phyloP scores from a whole-genome alignment of 2,888 invertebrate genomes.

The Xestoiulus laeticollis region DNA sequence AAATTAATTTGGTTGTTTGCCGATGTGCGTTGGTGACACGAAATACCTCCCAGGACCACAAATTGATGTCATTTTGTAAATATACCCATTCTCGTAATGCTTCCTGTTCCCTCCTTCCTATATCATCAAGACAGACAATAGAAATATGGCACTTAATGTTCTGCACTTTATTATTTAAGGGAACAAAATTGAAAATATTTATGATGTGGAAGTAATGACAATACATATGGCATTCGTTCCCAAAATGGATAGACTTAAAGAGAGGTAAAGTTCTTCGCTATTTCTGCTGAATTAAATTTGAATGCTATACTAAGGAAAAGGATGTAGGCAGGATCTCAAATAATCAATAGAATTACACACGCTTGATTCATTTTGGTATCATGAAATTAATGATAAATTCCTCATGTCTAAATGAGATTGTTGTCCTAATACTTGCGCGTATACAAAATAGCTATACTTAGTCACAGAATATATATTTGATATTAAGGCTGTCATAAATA shows the following conservation, averaged over 20 bases:
- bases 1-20: conserved; percentile 11
- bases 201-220: neutral
- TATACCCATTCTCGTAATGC: neutral
- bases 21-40: neutral
- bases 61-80: neutral
- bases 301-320: neutral
- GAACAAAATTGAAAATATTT: neutral
- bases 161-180: neutral
- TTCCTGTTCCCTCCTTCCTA: neutral
- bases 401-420: neutral
- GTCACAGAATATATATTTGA: neutral
- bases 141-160: neutral
- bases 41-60: neutral
- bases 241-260: neutral
- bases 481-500: neutral
- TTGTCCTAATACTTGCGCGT: neutral
- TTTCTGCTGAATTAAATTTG: neutral
- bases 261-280: neutral
- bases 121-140: neutral
- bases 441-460: neutral
- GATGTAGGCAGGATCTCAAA: neutral
- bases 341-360: neutral
- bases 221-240: neutral
- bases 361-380: neutral
- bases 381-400: conserved; percentile 1